These are phyloP conservation scores for Oscheius sp. DNA, from an alignment of 1,140 invertebrate species.

Conservation along the genomic window DNA sequence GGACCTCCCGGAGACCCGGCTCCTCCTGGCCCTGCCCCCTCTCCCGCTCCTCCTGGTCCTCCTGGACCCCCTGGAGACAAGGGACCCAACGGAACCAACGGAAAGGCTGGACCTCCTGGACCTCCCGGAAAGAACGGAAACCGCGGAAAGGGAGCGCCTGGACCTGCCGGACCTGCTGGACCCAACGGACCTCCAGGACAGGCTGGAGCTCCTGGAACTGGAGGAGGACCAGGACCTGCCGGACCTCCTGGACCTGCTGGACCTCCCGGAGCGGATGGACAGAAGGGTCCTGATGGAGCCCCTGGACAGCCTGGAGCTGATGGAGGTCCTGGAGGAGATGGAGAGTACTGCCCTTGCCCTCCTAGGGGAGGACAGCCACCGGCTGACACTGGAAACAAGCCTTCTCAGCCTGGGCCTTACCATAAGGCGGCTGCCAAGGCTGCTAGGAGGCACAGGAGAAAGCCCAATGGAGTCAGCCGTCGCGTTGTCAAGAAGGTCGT, in stretches of 20 bases:
- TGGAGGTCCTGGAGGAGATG: constrained; percentile 18
- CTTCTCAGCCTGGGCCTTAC: too few relatives aligned
- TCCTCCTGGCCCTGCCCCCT: too few relatives aligned
- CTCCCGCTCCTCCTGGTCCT: constrained; percentile 3
- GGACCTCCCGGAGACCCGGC: too few relatives aligned
- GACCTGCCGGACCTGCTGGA: constrained; percentile 14
- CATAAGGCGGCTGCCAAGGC: neutral
- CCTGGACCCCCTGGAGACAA: constrained; percentile 3
- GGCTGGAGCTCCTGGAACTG: constrained; percentile 8
- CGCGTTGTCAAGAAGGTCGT: constrained; percentile 4
- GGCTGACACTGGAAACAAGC: too few relatives aligned
- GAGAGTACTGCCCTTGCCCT: constrained; percentile 21
- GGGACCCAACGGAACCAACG: constrained; percentile 10
- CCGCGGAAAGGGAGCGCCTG: neutral
- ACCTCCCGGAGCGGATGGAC: constrained; percentile 10
- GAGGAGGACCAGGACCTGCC: constrained; percentile 14
- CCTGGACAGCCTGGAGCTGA: constrained; percentile 6
- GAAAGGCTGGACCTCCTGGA: constrained; percentile 15
- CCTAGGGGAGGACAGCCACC: neutral
- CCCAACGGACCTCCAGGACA: constrained; percentile 16
- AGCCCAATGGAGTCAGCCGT: neutral
- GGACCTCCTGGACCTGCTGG: constrained; percentile 22
- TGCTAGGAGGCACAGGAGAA: neutral
- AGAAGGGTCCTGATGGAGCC: constrained; percentile 3
- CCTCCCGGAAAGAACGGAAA: constrained; percentile 13